phyloP scores from a whole-genome alignment of 2,888 invertebrate genomes.

The Ormyrus labotus region DNA sequence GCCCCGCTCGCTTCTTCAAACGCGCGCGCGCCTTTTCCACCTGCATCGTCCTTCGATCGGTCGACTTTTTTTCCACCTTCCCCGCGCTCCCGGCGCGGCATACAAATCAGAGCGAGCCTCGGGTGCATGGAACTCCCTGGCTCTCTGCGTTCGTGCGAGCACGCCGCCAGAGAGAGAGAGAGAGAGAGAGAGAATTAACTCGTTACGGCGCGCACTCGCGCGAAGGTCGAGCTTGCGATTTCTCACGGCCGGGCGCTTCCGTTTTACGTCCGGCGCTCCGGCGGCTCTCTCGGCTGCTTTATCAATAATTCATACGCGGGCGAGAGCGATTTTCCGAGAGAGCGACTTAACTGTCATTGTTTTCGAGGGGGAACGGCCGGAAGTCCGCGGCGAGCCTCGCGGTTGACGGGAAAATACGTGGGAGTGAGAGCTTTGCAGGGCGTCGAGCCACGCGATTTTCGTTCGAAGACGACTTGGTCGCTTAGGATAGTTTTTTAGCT shows the following conservation, averaged over 20 bases:
- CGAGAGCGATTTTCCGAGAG: slow-evolving; percentile 16
- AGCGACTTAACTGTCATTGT: neutral
- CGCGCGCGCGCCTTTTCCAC: no score
- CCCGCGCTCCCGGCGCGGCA: slow-evolving; percentile 1
- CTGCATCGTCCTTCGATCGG: neutral
- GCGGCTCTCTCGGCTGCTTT: neutral
- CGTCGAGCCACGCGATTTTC: no score
- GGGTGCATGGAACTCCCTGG: slow-evolving; percentile 10
- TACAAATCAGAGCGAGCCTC: slow-evolving; percentile 15
- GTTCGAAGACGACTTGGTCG: no score
- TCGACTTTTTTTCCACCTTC: neutral
- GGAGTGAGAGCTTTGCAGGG: no score
- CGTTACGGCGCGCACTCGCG: slow-evolving; percentile 26
- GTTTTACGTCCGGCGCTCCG: slow-evolving; percentile 9
- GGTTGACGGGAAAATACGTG: neutral
- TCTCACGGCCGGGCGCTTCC: slow-evolving; percentile 46
- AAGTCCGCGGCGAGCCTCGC: slow-evolving; percentile 7
- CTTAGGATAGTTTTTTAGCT: no score
- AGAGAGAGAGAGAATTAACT: slow-evolving; percentile 43
- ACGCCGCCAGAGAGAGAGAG: neutral
- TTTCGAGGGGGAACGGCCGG: slow-evolving; percentile 4
- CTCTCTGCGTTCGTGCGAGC: neutral
- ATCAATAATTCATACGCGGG: slow-evolving; percentile 47
- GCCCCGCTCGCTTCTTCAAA: no score
- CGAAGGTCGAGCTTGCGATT: slow-evolving; percentile 34